Conservation (phyloP, 2,113 vertebrate species). For the Vicugna pacos region DNA sequence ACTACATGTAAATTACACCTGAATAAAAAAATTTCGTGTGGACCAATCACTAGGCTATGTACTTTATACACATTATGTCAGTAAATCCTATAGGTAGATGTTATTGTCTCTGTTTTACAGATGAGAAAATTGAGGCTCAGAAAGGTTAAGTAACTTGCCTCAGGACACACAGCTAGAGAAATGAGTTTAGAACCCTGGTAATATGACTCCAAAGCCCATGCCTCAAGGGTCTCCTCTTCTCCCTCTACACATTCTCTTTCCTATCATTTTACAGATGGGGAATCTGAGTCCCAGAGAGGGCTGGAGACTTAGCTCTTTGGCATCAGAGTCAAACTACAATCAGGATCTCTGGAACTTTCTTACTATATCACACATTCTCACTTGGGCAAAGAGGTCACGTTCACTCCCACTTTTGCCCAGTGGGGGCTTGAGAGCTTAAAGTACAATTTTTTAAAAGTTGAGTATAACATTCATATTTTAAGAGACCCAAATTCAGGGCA, state of each 20-base stretch:
- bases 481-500: neutral
- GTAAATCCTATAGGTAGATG: neutral
- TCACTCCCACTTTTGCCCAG: neutral
- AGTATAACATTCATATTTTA: neutral
- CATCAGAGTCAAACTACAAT: constrained; percentile 4
- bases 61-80: neutral
- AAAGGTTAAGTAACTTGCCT: neutral
- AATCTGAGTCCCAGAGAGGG: neutral
- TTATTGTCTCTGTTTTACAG: neutral
- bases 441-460: constrained; percentile 14
- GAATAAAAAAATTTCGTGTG: neutral
- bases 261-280: neutral
- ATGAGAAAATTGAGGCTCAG: neutral
- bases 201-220: neutral
- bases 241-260: neutral
- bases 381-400: neutral
- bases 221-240: neutral
- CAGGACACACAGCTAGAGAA: constrained; percentile 4
- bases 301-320: neutral
- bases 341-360: neutral
- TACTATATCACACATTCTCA: neutral
- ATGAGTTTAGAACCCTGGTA: neutral
- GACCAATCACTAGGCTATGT: neutral
- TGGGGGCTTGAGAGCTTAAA: neutral
- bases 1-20: neutral